Percentiles rank a stretch among this genome's conserved stretches.
phyloP scores from a whole-genome alignment of 2,113 vertebrate genomes.

The Ramphastos sulfuratus region DNA sequence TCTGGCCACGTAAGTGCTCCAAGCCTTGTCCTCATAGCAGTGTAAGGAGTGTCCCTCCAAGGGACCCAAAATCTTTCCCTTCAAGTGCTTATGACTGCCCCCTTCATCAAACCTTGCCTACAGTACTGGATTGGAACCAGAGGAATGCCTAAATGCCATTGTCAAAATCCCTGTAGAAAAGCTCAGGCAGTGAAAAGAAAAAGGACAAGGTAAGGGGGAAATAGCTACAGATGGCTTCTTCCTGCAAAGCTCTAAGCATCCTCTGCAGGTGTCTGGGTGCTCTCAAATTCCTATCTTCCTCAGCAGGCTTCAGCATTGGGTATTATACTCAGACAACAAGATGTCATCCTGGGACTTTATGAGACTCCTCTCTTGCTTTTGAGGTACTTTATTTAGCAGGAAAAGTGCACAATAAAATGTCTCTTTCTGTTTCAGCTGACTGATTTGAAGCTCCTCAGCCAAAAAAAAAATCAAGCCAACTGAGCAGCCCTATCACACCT shows the following conservation, averaged over 20 bases:
- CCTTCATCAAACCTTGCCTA: neutral
- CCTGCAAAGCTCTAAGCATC: neutral
- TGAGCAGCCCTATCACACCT: neutral
- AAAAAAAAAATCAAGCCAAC: neutral
- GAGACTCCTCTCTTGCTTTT: neutral
- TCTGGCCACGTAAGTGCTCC: neutral
- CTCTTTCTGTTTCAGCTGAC: neutral
- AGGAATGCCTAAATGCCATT: neutral
- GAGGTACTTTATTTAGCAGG: neutral
- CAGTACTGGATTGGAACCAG: neutral
- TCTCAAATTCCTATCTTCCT: accelerated
- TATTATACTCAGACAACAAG: neutral
- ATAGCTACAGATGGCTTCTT: neutral
- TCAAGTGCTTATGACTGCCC: neutral
- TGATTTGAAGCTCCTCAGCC: neutral
- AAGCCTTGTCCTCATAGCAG: neutral
- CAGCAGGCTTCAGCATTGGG: neutral
- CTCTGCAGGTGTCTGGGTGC: neutral
- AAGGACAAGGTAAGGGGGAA: neutral
- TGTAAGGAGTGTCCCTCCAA: neutral
- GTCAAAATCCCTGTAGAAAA: neutral
- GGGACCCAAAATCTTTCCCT: neutral
- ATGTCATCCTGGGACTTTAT: neutral
- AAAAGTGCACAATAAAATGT: neutral
- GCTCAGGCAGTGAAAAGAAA: neutral